Conservation (phyloP, 2,113 vertebrate genomes). For the Megalops atlanticus region DNA sequence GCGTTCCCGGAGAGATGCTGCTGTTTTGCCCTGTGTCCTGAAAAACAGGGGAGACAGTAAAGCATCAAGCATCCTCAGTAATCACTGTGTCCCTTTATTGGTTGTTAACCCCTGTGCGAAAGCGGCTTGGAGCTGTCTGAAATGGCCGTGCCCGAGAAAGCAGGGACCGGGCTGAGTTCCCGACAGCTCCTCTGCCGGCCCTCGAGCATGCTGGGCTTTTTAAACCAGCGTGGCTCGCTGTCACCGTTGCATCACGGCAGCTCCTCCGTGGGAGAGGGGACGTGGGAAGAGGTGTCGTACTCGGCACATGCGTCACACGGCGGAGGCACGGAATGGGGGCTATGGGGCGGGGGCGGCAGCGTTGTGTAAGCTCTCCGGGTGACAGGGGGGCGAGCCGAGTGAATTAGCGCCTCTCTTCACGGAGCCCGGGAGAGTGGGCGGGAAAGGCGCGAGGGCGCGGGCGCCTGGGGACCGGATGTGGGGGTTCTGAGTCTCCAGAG, state of each 20-base stretch:
- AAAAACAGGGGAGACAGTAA: background rate
- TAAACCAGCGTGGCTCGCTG: background rate
- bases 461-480: background rate
- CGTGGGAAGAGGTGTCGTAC: constrained; percentile 6
- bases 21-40: background rate
- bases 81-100: too few relatives aligned
- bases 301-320: background rate
- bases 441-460: background rate
- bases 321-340: background rate
- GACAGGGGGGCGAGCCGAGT: background rate
- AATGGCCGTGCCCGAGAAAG: background rate
- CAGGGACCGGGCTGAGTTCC: background rate
- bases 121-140: background rate
- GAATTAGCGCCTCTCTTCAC: background rate
- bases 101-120: background rate
- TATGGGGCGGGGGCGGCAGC: too few relatives aligned
- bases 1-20: background rate
- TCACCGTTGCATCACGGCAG: background rate
- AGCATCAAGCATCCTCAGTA: background rate
- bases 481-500: background rate
- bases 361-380: background rate
- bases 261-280: background rate
- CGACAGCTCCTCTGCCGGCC: background rate
- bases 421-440: background rate
- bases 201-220: constrained; percentile 9